Percentiles rank a stretch among this genome's conserved stretches.
These are phyloP conservation scores for Sarcophaga caerulescens DNA, from an alignment of 2,888 invertebrate species.

Conservation along the genomic window DNA sequence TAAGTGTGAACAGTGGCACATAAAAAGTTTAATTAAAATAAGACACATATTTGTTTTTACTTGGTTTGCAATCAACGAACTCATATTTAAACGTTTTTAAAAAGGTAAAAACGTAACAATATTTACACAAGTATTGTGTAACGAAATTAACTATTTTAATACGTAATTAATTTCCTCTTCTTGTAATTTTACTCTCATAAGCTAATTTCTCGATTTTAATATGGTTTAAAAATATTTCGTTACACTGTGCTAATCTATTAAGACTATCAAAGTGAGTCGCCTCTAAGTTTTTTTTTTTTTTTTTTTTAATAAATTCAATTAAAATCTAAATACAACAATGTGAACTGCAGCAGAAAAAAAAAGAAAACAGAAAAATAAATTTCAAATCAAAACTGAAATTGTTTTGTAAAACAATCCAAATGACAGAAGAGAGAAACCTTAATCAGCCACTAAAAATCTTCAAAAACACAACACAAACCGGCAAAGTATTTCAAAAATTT, in stretches of 20 bases:
- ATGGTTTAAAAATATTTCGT: background rate
- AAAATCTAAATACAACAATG: constrained; percentile 36
- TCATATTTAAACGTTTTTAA: too few species aligned
- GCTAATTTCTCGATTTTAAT: too few species aligned
- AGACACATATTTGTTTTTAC: too few species aligned
- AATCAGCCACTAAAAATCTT: constrained; percentile 28
- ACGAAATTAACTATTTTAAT: too few species aligned
- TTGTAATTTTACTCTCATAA: too few species aligned
- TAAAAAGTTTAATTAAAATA: too few species aligned
- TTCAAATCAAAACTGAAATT: constrained; percentile 47
- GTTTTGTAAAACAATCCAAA: constrained; percentile 47
- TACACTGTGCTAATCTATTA: constrained; percentile 40
- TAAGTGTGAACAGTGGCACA: too few species aligned
- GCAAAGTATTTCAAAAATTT: constrained; percentile 18
- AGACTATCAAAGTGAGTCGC: constrained; percentile 5
- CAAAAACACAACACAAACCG: background rate
- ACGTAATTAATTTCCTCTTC: too few species aligned
- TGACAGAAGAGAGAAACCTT: constrained; percentile 38
- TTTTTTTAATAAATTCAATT: constrained; percentile 54
- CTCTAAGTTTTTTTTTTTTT: constrained; percentile 18
- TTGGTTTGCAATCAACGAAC: too few species aligned
- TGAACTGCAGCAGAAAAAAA: background rate
- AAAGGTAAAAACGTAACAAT: too few species aligned
- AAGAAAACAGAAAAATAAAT: background rate
- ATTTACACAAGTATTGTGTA: too few species aligned